Evolutionary conservation across 2,113 vertebrate genomes (phyloP).

Genomic region (Corvus moneduloides): DNA sequence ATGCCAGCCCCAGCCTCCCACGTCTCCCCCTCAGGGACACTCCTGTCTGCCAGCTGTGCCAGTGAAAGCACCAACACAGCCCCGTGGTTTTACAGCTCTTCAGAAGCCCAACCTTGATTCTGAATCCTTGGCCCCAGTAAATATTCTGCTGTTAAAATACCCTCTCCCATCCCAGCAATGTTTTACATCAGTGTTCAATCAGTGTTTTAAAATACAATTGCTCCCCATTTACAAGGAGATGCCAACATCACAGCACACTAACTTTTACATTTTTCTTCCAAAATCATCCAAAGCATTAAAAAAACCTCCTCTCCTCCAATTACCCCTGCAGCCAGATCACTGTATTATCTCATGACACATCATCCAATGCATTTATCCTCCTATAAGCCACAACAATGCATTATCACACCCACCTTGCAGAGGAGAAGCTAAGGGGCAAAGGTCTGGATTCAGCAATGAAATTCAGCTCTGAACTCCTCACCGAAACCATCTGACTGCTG

Average conservation of each 20-base stretch:
- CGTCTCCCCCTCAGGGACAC: accelerated
- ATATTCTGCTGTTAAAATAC: not conserved
- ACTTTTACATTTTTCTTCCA: not conserved
- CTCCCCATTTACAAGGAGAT: not conserved
- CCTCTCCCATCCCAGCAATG: not conserved
- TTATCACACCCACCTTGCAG: not conserved
- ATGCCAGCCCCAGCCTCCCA: not conserved
- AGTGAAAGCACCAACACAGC: not conserved
- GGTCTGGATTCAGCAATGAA: not conserved
- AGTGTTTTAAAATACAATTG: not conserved
- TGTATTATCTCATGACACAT: not conserved
- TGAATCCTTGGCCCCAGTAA: not conserved
- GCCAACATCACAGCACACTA: not conserved
- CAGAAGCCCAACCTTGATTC: not conserved
- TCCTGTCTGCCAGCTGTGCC: not conserved
- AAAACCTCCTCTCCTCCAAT: not conserved
- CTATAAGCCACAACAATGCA: not conserved
- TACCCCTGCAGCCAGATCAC: not conserved
- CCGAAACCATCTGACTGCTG: not conserved
- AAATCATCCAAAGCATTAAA: not conserved
- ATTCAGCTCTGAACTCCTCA: not conserved
- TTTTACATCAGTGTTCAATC: not conserved
- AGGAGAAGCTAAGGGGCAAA: not conserved
- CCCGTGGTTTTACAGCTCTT: not conserved
- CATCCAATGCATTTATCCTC: not conserved